Percentiles rank a stretch among this genome's conserved stretches.
Conservation (phyloP, 2,113 vertebrate species). For the Carassius carassius region DNA sequence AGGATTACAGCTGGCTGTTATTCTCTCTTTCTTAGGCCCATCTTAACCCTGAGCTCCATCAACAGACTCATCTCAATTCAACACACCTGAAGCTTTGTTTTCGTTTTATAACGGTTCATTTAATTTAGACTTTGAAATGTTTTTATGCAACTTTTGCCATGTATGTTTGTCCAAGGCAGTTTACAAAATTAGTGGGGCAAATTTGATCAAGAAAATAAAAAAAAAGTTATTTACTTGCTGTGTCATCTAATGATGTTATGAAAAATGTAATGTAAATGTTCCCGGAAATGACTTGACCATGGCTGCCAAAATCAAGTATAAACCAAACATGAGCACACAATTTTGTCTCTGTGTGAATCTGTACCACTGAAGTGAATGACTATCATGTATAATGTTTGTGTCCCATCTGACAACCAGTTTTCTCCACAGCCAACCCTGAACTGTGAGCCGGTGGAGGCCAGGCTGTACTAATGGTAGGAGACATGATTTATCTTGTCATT, state of each 20-base stretch:
- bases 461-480: conserved; percentile 78
- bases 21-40: background rate
- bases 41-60: conserved; percentile 13
- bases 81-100: background rate
- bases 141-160: background rate
- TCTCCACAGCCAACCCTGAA: conserved; percentile 67
- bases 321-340: background rate
- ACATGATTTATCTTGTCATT: background rate
- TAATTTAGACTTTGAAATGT: background rate
- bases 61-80: background rate
- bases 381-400: conserved; percentile 18
- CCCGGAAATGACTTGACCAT: background rate
- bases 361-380: background rate
- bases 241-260: conserved; percentile 19
- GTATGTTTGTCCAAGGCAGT: background rate
- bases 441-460: conserved; percentile 74
- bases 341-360: background rate
- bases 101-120: background rate
- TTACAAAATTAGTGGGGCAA: background rate
- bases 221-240: background rate
- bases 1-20: conserved; percentile 41
- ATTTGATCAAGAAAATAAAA: background rate
- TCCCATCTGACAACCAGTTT: conserved; percentile 47
- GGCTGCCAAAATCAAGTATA: conserved; percentile 12
- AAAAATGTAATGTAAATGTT: background rate